These are phyloP conservation scores for Tiliacea citrago DNA, from an alignment of 2,888 invertebrate genomes.

Conservation along the genomic window DNA sequence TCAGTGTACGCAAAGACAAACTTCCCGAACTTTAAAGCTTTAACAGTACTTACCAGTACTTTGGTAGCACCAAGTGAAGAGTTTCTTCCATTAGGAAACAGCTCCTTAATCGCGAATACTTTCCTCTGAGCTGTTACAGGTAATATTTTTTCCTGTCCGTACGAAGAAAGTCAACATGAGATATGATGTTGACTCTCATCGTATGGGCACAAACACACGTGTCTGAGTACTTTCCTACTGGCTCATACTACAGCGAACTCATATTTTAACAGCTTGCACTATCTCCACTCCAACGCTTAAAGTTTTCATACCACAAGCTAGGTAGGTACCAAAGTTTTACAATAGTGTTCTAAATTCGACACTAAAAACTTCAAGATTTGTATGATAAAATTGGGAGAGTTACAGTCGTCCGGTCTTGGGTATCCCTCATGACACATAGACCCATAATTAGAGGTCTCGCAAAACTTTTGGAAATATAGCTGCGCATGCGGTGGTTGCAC, in stretches of 20 bases:
- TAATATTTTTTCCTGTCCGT: conserved; percentile 34
- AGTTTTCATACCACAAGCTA: conserved; percentile 35
- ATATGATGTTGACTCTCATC: conserved; percentile 33
- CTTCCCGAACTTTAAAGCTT: conserved; percentile 11
- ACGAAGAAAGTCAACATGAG: conserved; percentile 36
- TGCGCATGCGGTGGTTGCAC: conserved; percentile 33
- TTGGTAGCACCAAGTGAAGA: conserved; percentile 31
- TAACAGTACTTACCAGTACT: conserved; percentile 11
- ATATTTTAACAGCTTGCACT: conserved; percentile 26
- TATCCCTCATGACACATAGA: conserved; percentile 43
- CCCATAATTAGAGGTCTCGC: conserved; percentile 26
- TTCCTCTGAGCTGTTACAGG: conserved; percentile 21
- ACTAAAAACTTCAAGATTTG: conserved; percentile 33
- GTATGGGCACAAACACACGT: conserved; percentile 16
- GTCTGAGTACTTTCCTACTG: conserved; percentile 10
- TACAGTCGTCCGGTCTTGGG: conserved; percentile 12
- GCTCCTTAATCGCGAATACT: conserved; percentile 24
- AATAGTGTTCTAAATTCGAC: conserved; percentile 15
- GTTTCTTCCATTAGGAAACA: conserved; percentile 43
- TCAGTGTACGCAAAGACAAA: background rate
- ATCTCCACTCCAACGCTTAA: background rate
- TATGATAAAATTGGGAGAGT: conserved; percentile 19
- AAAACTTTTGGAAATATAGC: conserved; percentile 54
- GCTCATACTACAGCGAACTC: conserved; percentile 3
- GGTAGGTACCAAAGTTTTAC: conserved; percentile 30